Evolutionary conservation across 2,888 invertebrate species (phyloP), one percentile per base, ranked within the genome.

Genomic region (Clepsis dumicolana): DNA sequence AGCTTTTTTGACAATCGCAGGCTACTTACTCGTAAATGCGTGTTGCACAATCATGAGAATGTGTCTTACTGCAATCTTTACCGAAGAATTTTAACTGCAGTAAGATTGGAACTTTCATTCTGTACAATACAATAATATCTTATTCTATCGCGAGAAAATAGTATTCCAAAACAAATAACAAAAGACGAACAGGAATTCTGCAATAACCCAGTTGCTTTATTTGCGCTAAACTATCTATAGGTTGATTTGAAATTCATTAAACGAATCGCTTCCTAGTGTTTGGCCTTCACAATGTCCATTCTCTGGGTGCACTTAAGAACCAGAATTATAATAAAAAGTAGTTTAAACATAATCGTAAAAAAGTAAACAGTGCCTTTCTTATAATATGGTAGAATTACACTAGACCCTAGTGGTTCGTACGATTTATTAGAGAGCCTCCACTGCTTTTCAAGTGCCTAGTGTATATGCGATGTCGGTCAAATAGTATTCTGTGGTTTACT

Each of bases 231-330:
- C 41, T 27, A 29, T 56, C 21, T 50, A 50, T n/a, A 32, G n/a
- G 8, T 50, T 18, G 25, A 48, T n/a, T 27, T 64, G 21, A 54
- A 63, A 16, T 53, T 25, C 4, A 64, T 64, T 38, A 38, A 54
- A 29, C 18, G 18, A 27, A 41, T n/a, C 27, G 41, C 38, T 64
- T 64, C 54, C 41, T 54, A 10, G 54, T 29, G 21, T 21, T 35
- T 44, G 41, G 18, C 63, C 63, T 64, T 64, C 53, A 38, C 41
- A 27, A 8, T 54, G 18, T 29, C 41, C 53, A 29, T 24, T 64
- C 63, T 7, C 41, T n/a, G 21, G 4, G 25, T 25, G 24, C 52
- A 25, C 21, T 27, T 32, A 16, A 41, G 38, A 53, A 53, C 18
- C 1, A 29, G n/a, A 41, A 41, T 21, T 44, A 53, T 27, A 38